Base-by-base conservation (phyloP, 1,140 invertebrate genomes). In the Manduca sexta region DNA sequence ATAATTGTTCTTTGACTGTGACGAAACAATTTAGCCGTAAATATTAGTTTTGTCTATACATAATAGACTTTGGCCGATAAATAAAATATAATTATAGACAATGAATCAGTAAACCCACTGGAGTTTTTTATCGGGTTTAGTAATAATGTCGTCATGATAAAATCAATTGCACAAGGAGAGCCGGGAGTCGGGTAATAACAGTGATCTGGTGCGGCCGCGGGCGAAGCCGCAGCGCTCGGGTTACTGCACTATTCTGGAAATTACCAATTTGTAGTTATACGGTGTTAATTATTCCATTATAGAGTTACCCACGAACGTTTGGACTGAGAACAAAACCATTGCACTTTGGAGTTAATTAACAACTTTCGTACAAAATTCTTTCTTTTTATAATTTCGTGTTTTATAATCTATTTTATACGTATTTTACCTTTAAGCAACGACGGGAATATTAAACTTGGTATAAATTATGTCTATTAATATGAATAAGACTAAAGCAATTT, bases 141-240 rank as follows among this genome's bases (percentile, higher is more conserved):
- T 72, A 67, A 73, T 74, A 72, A 75, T 78, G 69, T 72, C 64
- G 71, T 79, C 66, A 62, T 60, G 71, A 76, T 77, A 75, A 69
- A 70, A 77, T 80, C 74, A 75, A 75, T 72, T 70, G 64, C 57
- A 62, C 68, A 60, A 60, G 61, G 52, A 64, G 50, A 59, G 45
- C 60, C 70, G 58, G 75, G 54, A 78, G 75, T 26, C 4, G 21
- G 21, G 52, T 76, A 79, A 79, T 76, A 67, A 71, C 60, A 71
- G 71, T 62, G 58, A 63, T 75, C 59, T 47, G 44, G 16, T 34
- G 31, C 14, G 41, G 54, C 74, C 58, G 47, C 60, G 39, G 60
- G 74, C 67, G 26, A n/a, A n/a, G 45, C 50, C 16, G 33, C 44
- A 29, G 35, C 46, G 34, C 44, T 49, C 35, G 12, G 10, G 34